Base-by-base conservation (phyloP, 2,888 invertebrate genomes). In the Drosophila suboccidentalis region DNA sequence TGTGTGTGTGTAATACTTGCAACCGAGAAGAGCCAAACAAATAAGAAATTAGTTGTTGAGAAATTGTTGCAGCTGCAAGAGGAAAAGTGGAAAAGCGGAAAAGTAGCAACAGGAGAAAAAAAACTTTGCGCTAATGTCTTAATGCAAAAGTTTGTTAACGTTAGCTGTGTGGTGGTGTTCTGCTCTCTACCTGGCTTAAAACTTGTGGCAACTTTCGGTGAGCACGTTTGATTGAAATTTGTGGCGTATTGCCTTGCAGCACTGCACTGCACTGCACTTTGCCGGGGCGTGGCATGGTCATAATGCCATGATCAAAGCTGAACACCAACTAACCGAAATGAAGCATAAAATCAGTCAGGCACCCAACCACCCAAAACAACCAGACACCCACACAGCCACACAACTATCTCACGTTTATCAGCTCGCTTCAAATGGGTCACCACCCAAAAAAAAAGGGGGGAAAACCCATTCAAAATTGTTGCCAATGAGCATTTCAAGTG, bases 181-280 rank as follows among this genome's bases (percentile, higher is more conserved):
- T 1, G 38, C 11, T 4, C n/a, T n/a, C 32, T 69, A 80, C 77
- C 81, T 80, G 78, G 59, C 79, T 71, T 57, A 72, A 80, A 89
- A 83, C 67, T 87, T 86, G 72, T 65, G 75, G 63, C 64, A 87
- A 89, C 84, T 87, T 84, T 78, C 64, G 75, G 83, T 67, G 72
- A 78, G 79, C 89, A 82, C 84, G 89, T 88, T 88, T 87, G 90
- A 87, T 87, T 87, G 87, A 87, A 90, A 90, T 89, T 87, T 90
- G 87, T 86, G 78, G 89, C 90, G 74, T 78, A 90, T 83, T 89
- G 80, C 81, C 64, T 68, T 64, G 58, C 71, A 69, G 68, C 71
- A 34, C 10, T 65, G 26, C 26, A 26, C n/a, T 65, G 26, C 26
- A 26, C 22, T 22, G 72, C 71, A 82, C 67, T 65, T 68, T 66